Evolutionary conservation across 2,888 invertebrate genomes (phyloP), one percentile per base, ranked within the genome.

Genomic region (Dinocampus coccinellae): DNA sequence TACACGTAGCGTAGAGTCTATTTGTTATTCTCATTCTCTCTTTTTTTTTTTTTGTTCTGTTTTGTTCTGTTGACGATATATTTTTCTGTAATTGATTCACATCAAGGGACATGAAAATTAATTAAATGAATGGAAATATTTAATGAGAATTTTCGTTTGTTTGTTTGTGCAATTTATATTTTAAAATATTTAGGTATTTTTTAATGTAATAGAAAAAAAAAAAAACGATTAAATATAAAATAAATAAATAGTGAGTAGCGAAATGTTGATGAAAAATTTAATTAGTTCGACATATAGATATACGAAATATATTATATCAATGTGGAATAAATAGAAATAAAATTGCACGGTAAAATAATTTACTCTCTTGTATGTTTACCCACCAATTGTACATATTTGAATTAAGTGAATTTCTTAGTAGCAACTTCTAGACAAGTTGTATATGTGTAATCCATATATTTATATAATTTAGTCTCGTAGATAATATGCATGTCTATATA

Each of bases 311-410:
- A n/a, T n/a, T n/a, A n/a, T n/a, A n/a, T n/a, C n/a, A n/a, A n/a
- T n/a, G n/a, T n/a, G n/a, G n/a, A n/a, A n/a, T n/a, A n/a, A n/a
- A n/a, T n/a, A n/a, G n/a, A n/a, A n/a, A n/a, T n/a, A n/a, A n/a
- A n/a, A 22, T 6, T 34, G 7, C 24, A 11, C 61, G 11, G 36
- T n/a, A 20, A n/a, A 61, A 20, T 36, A 24, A 62, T 16, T 39
- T 39, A 42, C 13, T 42, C 9, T 39, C 24, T 42, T 11, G 10
- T 42, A 7, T 42, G 13, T 42, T 26, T 62, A 24, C 47, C 47
- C 67, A 55, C 74, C 76, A 72, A 76, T 76, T 76, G 75, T 52
- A 70, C 76, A 77, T 73, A 74, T 77, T 77, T 75, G 63, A 64
- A 74, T 73, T 77, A 77, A 77, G n/a, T 77, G 75, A 77, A 74